A percentile compares a stretch with the other conserved stretches of the same genome.
These are phyloP conservation scores for Acanthopagrus latus DNA, from an alignment of 2,797 vertebrate genomes.

Conservation along the genomic window DNA sequence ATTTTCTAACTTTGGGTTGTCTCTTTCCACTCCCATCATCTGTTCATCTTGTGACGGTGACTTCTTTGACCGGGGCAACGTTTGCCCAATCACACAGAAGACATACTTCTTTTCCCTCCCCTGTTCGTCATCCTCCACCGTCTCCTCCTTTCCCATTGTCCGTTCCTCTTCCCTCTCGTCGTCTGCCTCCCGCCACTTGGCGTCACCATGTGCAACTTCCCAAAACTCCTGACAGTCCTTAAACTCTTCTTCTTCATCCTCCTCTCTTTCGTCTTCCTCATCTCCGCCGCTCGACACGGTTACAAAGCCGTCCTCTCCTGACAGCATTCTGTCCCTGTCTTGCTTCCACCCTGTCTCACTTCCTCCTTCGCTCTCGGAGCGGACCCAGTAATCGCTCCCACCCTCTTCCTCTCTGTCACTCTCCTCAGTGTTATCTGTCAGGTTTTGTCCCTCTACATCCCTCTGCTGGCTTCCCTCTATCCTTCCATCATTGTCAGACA, in stretches of 20 bases:
- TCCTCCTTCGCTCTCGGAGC: slow-evolving; percentile 68
- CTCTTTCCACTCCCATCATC: slow-evolving; percentile 40
- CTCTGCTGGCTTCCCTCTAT: slow-evolving; percentile 37
- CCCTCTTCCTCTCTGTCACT: slow-evolving; percentile 75
- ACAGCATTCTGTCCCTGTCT: slow-evolving; percentile 66
- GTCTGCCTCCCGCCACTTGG: slow-evolving; percentile 30
- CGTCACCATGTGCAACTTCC: slow-evolving; percentile 56
- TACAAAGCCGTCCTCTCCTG: slow-evolving; percentile 79
- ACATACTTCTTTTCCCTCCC: slow-evolving; percentile 64
- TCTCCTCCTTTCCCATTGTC: slow-evolving; percentile 42
- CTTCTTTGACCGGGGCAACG: slow-evolving; percentile 56
- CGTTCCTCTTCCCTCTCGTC: slow-evolving; percentile 20
- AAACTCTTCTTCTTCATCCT: slow-evolving; percentile 71
- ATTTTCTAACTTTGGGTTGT: slow-evolving; percentile 25
- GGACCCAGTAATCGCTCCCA: slow-evolving; percentile 33
- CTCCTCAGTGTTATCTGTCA: slow-evolving; percentile 62
- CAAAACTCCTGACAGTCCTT: slow-evolving; percentile 81
- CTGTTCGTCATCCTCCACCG: slow-evolving; percentile 33
- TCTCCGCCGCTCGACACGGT: slow-evolving; percentile 81
- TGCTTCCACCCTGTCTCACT: slow-evolving; percentile 66
- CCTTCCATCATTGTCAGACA: slow-evolving; percentile 54
- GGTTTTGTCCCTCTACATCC: slow-evolving; percentile 56
- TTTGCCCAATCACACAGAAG: slow-evolving; percentile 83
- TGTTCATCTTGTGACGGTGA: slow-evolving; percentile 49
- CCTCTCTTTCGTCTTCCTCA: slow-evolving; percentile 72